These are phyloP conservation scores for Colius striatus DNA, from an alignment of 2,113 vertebrate genomes.

Conservation along the genomic window DNA sequence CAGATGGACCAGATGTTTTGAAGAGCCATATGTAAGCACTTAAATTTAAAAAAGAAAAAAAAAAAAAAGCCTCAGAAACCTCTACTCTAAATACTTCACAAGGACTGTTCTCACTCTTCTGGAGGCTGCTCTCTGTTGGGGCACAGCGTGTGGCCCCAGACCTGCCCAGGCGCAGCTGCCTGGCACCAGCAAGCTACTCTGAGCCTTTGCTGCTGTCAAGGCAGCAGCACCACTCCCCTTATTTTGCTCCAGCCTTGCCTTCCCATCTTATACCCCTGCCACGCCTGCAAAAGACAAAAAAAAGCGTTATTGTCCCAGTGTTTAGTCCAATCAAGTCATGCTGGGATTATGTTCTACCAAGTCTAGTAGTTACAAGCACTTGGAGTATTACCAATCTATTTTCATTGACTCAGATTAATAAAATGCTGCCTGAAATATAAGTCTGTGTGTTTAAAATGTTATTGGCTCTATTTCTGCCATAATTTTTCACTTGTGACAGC, in stretches of 20 bases:
- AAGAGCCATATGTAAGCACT: not conserved
- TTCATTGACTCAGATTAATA: not conserved
- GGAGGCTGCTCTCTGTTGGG: fast-evolving
- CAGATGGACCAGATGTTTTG: not conserved
- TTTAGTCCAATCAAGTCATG: not conserved
- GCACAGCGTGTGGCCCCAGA: fast-evolving
- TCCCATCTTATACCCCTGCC: not conserved
- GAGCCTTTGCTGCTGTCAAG: not conserved
- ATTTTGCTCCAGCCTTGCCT: not conserved
- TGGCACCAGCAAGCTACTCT: fast-evolving
- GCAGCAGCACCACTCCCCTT: not conserved
- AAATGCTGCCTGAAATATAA: not conserved
- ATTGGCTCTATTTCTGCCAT: not conserved
- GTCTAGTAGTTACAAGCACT: not conserved
- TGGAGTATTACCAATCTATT: not conserved
- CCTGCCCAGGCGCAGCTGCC: not conserved
- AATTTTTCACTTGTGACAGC: not conserved
- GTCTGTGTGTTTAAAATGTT: not conserved
- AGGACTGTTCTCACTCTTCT: not conserved
- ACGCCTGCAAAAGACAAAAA: fast-evolving
- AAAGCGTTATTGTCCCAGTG: not conserved
- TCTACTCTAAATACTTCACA: not conserved
- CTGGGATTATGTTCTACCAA: not conserved
- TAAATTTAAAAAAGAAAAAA: not conserved
- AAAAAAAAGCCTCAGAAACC: not conserved